These are phyloP conservation scores for Hydriomena furcata DNA, from an alignment of 2,888 invertebrate species.

Conservation along the genomic window DNA sequence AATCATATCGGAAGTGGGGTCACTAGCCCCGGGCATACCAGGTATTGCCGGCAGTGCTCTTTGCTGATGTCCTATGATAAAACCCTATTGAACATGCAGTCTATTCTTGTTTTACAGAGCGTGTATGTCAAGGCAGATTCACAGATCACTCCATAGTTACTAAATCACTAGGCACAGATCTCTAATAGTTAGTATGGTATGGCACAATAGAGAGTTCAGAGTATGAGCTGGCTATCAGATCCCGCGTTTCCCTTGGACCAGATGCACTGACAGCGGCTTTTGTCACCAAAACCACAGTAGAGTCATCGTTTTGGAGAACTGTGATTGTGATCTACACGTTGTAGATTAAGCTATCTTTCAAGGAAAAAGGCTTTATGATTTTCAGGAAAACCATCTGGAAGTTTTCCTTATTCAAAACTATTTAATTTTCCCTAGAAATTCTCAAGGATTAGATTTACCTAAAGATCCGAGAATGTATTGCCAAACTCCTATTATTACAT, in stretches of 20 bases:
- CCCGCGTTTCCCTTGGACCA: slow-evolving; percentile 18
- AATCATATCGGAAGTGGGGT: too few species aligned
- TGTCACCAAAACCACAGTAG: slow-evolving; percentile 20
- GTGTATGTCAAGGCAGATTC: slow-evolving; percentile 28
- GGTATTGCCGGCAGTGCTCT: too few species aligned
- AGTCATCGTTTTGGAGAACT: slow-evolving; percentile 22
- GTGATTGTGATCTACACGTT: slow-evolving; percentile 11
- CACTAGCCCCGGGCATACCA: too few species aligned
- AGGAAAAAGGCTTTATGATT: background rate
- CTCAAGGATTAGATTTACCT: too few species aligned
- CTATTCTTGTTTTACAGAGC: slow-evolving; percentile 26
- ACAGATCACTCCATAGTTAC: slow-evolving; percentile 8
- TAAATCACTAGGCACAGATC: background rate
- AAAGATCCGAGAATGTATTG: too few species aligned
- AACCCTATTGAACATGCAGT: slow-evolving; percentile 1
- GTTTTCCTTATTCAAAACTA: background rate
- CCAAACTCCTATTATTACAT: too few species aligned
- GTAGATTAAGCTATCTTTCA: background rate
- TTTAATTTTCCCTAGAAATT: background rate
- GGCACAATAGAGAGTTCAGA: too few species aligned
- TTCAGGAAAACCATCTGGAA: background rate
- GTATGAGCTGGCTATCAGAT: slow-evolving; percentile 21
- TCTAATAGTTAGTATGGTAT: too few species aligned
- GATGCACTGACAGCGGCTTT: slow-evolving; percentile 23
- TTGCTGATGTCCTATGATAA: slow-evolving; percentile 5